Percentiles rank a stretch among this genome's conserved stretches.
phyloP scores from a whole-genome alignment of 2,797 vertebrate species.

The Garrulus glandarius region DNA sequence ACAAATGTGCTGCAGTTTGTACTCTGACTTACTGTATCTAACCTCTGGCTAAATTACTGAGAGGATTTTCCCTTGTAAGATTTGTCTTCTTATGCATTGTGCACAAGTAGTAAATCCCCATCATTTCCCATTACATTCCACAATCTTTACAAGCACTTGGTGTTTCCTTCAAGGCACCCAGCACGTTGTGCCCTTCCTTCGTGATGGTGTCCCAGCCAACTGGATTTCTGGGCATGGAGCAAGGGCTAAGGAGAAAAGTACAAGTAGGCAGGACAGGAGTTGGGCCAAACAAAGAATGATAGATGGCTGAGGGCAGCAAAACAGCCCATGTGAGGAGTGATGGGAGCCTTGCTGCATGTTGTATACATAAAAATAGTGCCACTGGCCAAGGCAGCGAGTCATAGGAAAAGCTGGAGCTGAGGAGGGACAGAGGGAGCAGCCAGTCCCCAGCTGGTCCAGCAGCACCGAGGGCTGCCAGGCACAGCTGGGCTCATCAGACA shows the following conservation, averaged over 20 bases:
- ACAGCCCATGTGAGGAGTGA: neutral
- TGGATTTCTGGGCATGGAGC: rapidly evolving
- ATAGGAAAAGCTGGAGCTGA: neutral
- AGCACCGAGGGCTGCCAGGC: conserved; percentile 12
- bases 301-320: neutral
- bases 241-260: neutral
- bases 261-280: neutral
- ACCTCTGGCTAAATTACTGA: conserved; percentile 1
- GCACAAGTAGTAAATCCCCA: neutral
- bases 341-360: neutral
- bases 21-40: neutral
- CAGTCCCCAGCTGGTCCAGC: conserved; percentile 4
- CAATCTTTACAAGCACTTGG: neutral
- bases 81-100: neutral
- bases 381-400: neutral
- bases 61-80: neutral
- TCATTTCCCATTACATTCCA: neutral
- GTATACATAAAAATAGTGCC: neutral
- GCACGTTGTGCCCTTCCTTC: rapidly evolving
- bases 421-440: neutral
- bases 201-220: neutral
- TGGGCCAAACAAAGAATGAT: neutral
- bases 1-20: neutral
- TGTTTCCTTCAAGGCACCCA: neutral
- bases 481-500: neutral